These are phyloP conservation scores for Hyposoter didymator DNA, from an alignment of 2,888 invertebrate genomes.

Conservation along the genomic window DNA sequence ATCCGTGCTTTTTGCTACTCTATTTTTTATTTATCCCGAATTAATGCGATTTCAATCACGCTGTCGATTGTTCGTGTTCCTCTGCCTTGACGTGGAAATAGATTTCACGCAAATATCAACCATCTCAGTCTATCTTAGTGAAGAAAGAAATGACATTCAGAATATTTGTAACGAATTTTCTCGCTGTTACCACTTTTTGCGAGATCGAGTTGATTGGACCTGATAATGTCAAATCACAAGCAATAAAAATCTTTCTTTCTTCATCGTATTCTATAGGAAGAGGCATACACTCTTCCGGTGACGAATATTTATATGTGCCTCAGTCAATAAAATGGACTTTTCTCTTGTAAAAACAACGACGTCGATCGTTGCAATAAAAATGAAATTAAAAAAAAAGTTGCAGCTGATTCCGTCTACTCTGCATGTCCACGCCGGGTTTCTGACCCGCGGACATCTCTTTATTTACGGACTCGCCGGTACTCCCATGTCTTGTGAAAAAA, in stretches of 20 bases:
- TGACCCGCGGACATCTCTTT: constrained; percentile 34
- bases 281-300: background rate
- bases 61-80: background rate
- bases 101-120: constrained; percentile 7
- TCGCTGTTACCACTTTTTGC: background rate
- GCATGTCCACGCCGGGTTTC: background rate
- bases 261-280: background rate
- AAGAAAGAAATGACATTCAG: background rate
- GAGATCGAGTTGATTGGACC: background rate
- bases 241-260: background rate
- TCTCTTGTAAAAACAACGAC: background rate
- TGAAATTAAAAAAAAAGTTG: background rate
- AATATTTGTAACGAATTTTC: background rate
- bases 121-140: background rate
- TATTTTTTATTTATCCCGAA: constrained; percentile 34
- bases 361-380: background rate
- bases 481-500: background rate
- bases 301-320: background rate
- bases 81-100: background rate
- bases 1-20: constrained; percentile 17
- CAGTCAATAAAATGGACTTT: background rate
- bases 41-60: constrained; percentile 18
- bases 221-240: background rate
- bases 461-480: constrained; percentile 47
- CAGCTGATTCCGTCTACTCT: background rate